These are phyloP conservation scores for Orthosia incerta DNA, from an alignment of 2,888 invertebrate genomes.

Conservation along the genomic window DNA sequence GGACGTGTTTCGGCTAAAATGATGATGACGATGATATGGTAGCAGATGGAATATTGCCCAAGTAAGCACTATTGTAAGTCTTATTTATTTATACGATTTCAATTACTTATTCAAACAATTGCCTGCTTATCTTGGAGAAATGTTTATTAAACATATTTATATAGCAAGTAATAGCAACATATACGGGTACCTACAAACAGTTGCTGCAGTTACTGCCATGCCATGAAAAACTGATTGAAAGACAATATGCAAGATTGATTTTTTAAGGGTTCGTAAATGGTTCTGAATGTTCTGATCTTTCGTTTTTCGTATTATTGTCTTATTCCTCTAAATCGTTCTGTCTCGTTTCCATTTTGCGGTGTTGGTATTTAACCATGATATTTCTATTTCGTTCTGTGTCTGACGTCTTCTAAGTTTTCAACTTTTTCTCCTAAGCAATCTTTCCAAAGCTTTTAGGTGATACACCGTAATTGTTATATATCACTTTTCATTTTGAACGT, in stretches of 20 bases:
- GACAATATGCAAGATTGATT: not conserved
- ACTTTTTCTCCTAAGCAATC: not conserved
- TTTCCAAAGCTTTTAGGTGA: not conserved
- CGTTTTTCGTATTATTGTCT: not conserved
- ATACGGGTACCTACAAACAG: not conserved
- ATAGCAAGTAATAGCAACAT: too few species aligned
- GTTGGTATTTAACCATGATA: not conserved
- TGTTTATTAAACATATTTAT: not conserved
- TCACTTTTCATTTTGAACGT: too few species aligned
- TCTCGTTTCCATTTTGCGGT: not conserved
- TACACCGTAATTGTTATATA: not conserved
- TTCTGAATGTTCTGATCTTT: not conserved
- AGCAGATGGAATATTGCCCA: not conserved
- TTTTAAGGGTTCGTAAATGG: not conserved
- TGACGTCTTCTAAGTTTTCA: not conserved
- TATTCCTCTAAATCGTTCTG: not conserved
- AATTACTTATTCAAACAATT: constrained; percentile 22
- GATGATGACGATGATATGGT: too few species aligned
- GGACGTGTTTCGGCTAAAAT: too few species aligned
- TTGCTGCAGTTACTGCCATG: not conserved
- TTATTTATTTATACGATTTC: not conserved
- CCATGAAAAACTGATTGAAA: not conserved
- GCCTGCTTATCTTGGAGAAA: not conserved
- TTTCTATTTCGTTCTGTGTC: not conserved
- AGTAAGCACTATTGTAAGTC: constrained; percentile 6